Percentiles rank a stretch among this genome's conserved stretches.
These are phyloP conservation scores for Actinia tenebrosa DNA, from an alignment of 64 coral and sea anemone species.

Conservation along the genomic window DNA sequence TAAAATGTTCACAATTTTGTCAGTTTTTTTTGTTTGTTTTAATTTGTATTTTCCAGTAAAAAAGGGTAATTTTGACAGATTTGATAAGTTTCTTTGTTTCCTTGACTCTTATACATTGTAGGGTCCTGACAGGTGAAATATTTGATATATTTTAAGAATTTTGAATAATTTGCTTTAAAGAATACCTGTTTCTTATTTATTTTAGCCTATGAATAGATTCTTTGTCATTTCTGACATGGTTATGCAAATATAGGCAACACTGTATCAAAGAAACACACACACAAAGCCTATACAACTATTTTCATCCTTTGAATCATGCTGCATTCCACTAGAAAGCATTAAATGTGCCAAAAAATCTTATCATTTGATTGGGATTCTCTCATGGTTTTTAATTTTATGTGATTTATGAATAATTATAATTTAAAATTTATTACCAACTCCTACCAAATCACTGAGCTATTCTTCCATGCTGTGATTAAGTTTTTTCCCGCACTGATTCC, in stretches of 20 bases:
- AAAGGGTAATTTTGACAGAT: not conserved
- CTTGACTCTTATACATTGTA: not conserved
- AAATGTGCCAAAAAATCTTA: not conserved
- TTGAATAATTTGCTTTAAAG: not conserved
- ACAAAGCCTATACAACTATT: not conserved
- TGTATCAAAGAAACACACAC: not conserved
- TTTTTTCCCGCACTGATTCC: not conserved
- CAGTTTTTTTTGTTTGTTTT: not conserved
- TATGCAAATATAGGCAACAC: not conserved
- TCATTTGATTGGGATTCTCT: not conserved
- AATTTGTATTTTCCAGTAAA: not conserved
- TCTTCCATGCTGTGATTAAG: not conserved
- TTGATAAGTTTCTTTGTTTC: not conserved
- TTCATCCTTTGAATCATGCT: not conserved
- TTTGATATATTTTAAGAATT: not conserved
- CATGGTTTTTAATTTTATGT: not conserved
- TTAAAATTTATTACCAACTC: not conserved
- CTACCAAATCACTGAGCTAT: conserved; percentile 5
- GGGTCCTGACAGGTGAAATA: not conserved
- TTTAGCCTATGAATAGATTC: not conserved
- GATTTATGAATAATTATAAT: not conserved
- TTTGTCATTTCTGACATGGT: not conserved
- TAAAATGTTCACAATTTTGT: too few species aligned
- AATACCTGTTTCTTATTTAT: not conserved
- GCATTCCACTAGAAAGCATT: not conserved